These are phyloP conservation scores for Ctenosaura bakeri DNA, from an alignment of 2,797 vertebrate species.

Conservation along the genomic window DNA sequence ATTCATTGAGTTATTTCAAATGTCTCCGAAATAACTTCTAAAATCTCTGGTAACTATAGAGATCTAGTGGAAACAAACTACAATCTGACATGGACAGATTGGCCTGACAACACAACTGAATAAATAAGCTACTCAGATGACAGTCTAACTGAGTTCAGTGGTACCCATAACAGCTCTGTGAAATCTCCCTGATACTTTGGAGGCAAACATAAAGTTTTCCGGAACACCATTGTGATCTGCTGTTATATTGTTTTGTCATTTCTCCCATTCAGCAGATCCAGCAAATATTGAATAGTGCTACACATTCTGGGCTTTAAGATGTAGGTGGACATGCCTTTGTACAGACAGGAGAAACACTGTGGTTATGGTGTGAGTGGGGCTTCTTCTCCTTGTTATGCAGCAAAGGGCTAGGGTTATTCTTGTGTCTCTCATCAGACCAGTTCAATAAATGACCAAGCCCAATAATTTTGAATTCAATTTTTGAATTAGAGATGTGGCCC, in stretches of 20 bases:
- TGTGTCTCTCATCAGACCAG: neutral
- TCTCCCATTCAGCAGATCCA: neutral
- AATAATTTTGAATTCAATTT: neutral
- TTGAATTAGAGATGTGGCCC: neutral
- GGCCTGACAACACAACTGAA: too few relatives aligned
- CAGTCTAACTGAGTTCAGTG: too few relatives aligned
- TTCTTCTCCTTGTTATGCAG: rapidly evolving
- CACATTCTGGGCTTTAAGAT: neutral
- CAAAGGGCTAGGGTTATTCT: neutral
- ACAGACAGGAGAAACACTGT: neutral
- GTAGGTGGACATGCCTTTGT: neutral
- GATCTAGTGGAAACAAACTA: too few relatives aligned
- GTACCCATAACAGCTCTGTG: neutral
- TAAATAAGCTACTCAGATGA: too few relatives aligned
- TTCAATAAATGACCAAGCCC: neutral
- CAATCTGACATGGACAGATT: too few relatives aligned
- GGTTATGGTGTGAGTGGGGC: neutral
- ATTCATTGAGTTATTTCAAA: too few relatives aligned
- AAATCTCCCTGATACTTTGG: neutral
- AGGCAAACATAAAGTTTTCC: neutral
- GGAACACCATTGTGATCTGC: neutral
- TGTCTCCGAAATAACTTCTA: too few relatives aligned
- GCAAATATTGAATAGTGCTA: neutral
- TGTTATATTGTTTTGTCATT: neutral
- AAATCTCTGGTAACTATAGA: too few relatives aligned